A percentile compares a stretch with the other conserved stretches of the same genome.
Conservation (phyloP, 2,113 vertebrate genomes). For the Abramis brama region DNA sequence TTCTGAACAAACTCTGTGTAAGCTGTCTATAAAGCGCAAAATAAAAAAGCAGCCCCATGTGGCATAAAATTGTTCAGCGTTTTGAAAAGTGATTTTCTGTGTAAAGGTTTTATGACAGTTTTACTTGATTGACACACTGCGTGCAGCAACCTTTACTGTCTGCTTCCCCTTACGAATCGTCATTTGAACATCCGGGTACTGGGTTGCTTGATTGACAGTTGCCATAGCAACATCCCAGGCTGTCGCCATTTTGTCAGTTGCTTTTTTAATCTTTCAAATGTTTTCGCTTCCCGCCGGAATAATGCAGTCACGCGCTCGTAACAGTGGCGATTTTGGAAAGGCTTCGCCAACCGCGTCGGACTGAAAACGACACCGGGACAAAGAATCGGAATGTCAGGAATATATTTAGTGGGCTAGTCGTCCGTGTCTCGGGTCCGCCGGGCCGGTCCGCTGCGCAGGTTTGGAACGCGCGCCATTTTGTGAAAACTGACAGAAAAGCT, state of each 20-base stretch:
- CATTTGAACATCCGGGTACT: slow-evolving; percentile 85
- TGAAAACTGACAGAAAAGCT: slow-evolving; percentile 87
- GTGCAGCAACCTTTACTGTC: slow-evolving; percentile 15
- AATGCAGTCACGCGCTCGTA: slow-evolving; percentile 76
- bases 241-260: slow-evolving; percentile 98
- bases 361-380: slow-evolving; percentile 65
- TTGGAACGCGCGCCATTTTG: slow-evolving; percentile 98
- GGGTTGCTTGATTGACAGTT: slow-evolving; percentile 91
- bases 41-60: background rate
- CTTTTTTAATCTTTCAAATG: slow-evolving; percentile 83
- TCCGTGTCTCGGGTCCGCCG: slow-evolving; percentile 82
- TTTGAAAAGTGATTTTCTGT: background rate
- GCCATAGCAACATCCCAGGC: slow-evolving; percentile 89
- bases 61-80: background rate
- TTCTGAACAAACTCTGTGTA: background rate
- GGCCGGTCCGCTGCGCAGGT: slow-evolving; percentile 94
- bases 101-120: background rate
- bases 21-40: background rate
- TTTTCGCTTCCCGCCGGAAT: slow-evolving; percentile 91
- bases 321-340: slow-evolving; percentile 71
- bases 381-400: slow-evolving; percentile 66
- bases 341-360: slow-evolving; percentile 68
- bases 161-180: slow-evolving; percentile 71
- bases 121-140: slow-evolving; percentile 51
- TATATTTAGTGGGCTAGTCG: slow-evolving; percentile 72